These are phyloP conservation scores for Holcopasites calliopsidis DNA, from an alignment of 1,140 invertebrate genomes.

Conservation along the genomic window DNA sequence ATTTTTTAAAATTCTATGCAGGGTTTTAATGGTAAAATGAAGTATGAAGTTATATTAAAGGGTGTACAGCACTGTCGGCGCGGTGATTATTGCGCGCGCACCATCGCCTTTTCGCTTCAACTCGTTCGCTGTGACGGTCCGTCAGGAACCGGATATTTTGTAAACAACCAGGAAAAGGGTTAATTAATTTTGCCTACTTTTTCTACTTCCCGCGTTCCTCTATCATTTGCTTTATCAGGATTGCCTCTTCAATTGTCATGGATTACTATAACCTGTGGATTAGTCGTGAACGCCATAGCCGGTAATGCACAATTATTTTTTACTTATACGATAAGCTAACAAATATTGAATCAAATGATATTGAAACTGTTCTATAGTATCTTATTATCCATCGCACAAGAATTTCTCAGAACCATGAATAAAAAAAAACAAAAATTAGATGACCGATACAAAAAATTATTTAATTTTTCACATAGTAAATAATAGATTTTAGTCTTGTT, in stretches of 20 bases:
- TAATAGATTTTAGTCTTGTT: too few species aligned
- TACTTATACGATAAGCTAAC: not conserved
- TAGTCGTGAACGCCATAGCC: not conserved
- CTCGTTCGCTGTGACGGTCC: slow-evolving; percentile 32
- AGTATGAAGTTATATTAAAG: not conserved
- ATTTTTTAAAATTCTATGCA: too few species aligned
- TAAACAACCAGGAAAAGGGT: slow-evolving; percentile 66
- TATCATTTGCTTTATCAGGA: not conserved
- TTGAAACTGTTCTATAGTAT: not conserved
- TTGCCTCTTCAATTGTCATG: not conserved
- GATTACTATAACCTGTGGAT: not conserved
- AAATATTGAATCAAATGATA: not conserved
- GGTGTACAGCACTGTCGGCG: slow-evolving; percentile 27
- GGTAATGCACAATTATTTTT: not conserved
- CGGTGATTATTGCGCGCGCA: slow-evolving; percentile 68
- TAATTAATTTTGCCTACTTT: slow-evolving; percentile 65
- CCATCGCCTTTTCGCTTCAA: slow-evolving; percentile 26
- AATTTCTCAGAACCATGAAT: not conserved
- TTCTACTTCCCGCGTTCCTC: slow-evolving; percentile 50
- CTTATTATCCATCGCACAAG: not conserved
- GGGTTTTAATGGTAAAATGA: not conserved
- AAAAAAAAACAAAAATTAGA: not conserved
- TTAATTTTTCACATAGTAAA: too few species aligned
- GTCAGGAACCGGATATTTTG: slow-evolving; percentile 65
- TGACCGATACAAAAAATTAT: too few species aligned